Percentiles rank a stretch among this genome's conserved stretches.
These are phyloP conservation scores for Platycheirus rosarum DNA, from an alignment of 2,888 invertebrate genomes.

Conservation along the genomic window DNA sequence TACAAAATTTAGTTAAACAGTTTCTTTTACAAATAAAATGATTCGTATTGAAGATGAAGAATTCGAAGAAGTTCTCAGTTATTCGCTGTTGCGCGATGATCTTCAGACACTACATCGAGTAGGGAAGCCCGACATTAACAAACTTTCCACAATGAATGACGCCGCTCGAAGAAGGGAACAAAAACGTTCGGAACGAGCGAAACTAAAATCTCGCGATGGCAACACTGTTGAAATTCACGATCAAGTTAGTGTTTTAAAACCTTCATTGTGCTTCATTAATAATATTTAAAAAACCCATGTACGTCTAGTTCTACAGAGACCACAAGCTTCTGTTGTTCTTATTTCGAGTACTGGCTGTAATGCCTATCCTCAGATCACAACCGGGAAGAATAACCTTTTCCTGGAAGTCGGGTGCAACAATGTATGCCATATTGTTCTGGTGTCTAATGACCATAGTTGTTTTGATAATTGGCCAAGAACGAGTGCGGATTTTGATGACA, in stretches of 20 bases:
- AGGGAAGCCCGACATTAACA: slow-evolving; percentile 25
- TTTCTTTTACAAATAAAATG: slow-evolving; percentile 26
- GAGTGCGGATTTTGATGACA: slow-evolving; percentile 85
- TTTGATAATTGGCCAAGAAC: slow-evolving; percentile 85
- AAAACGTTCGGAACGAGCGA: slow-evolving; percentile 81
- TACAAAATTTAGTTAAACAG: neutral
- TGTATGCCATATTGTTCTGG: slow-evolving; percentile 87
- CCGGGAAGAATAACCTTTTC: slow-evolving; percentile 86
- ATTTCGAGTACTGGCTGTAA: slow-evolving; percentile 86
- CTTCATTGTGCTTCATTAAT: neutral
- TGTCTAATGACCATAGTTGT: slow-evolving; percentile 85
- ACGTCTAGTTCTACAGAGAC: slow-evolving; percentile 85
- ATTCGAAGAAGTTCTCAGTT: slow-evolving; percentile 62
- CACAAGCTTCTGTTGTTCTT: slow-evolving; percentile 86
- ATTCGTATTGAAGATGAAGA: slow-evolving; percentile 58
- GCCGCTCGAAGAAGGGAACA: slow-evolving; percentile 66
- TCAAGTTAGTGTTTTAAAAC: slow-evolving; percentile 72
- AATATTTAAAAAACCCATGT: slow-evolving; percentile 5
- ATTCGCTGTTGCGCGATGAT: slow-evolving; percentile 48
- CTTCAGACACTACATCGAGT: slow-evolving; percentile 34
- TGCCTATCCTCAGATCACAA: slow-evolving; percentile 85
- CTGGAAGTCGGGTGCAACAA: slow-evolving; percentile 86
- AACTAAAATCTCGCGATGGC: slow-evolving; percentile 85
- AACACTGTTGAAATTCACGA: slow-evolving; percentile 86
- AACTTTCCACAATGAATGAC: slow-evolving; percentile 45